A percentile compares a stretch with the other conserved stretches of the same genome.
Evolutionary conservation across 1,140 invertebrate species (phyloP).

Genomic region (Nasonia giraulti): DNA sequence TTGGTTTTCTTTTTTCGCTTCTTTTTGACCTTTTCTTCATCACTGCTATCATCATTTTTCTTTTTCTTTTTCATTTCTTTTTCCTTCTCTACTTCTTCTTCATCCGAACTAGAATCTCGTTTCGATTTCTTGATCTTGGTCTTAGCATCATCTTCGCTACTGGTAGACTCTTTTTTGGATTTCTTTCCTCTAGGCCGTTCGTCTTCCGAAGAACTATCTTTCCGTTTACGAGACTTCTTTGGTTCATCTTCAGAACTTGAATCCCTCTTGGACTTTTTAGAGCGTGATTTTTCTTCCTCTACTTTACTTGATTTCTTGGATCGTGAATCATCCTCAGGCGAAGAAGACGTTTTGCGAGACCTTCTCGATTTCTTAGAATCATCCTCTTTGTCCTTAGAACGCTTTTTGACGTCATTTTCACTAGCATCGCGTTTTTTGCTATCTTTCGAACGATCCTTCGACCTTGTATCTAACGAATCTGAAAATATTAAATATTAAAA

Average conservation of each 20-base stretch:
- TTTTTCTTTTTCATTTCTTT: constrained; percentile 73
- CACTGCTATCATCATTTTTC: constrained; percentile 78
- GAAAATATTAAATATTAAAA: constrained; percentile 30
- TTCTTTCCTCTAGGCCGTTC: constrained; percentile 72
- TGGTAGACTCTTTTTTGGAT: constrained; percentile 73
- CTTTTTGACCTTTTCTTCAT: constrained; percentile 81
- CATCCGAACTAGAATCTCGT: constrained; percentile 71
- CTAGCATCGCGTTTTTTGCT: constrained; percentile 69
- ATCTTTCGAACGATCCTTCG: constrained; percentile 68
- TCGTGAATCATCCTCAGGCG: constrained; percentile 79
- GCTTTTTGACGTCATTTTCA: constrained; percentile 72
- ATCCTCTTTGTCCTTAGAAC: constrained; percentile 68
- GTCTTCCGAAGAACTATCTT: constrained; percentile 71
- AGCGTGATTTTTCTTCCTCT: constrained; percentile 74
- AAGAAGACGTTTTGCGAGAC: constrained; percentile 77
- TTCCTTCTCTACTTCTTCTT: constrained; percentile 71
- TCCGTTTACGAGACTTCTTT: constrained; percentile 68
- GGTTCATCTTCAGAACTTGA: constrained; percentile 79
- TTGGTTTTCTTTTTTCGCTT: constrained; percentile 82
- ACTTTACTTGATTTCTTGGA: constrained; percentile 77
- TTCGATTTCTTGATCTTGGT: constrained; percentile 67
- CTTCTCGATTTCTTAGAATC: constrained; percentile 74
- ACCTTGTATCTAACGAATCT: constrained; percentile 64
- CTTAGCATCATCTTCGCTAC: constrained; percentile 69
- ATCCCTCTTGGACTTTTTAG: constrained; percentile 71